These are phyloP conservation scores for Smutsia temminckii DNA, from an alignment of 2,797 vertebrate species.

Conservation along the genomic window DNA sequence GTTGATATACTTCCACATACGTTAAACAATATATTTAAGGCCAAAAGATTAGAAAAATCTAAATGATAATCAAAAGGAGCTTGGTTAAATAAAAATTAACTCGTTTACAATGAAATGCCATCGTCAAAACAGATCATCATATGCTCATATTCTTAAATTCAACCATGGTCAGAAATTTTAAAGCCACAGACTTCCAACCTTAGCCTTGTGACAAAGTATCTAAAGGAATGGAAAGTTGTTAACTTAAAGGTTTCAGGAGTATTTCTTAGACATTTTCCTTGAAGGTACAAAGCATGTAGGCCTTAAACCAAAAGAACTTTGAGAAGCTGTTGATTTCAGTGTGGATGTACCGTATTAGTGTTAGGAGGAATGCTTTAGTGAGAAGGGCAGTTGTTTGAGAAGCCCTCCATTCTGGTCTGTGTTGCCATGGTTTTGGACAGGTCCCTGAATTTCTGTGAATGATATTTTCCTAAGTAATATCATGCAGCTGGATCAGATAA, in stretches of 20 bases:
- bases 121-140: neutral
- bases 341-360: neutral
- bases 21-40: neutral
- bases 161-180: slow-evolving; percentile 19
- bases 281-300: neutral
- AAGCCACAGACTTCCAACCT: neutral
- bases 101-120: neutral
- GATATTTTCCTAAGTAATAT: neutral
- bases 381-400: neutral
- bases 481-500: neutral
- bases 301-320: neutral
- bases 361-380: neutral
- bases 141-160: neutral
- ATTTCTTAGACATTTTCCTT: neutral
- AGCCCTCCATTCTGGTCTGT: neutral
- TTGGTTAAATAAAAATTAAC: slow-evolving; percentile 8
- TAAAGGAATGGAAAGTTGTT: slow-evolving; percentile 23
- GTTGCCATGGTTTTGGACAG: neutral
- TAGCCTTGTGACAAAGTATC: neutral
- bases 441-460: neutral
- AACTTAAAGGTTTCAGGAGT: neutral
- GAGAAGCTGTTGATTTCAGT: neutral
- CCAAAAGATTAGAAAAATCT: neutral
- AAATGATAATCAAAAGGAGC: neutral
- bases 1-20: neutral